Conservation (phyloP, 2,797 vertebrate species). For the Halcyon leucocephala region DNA sequence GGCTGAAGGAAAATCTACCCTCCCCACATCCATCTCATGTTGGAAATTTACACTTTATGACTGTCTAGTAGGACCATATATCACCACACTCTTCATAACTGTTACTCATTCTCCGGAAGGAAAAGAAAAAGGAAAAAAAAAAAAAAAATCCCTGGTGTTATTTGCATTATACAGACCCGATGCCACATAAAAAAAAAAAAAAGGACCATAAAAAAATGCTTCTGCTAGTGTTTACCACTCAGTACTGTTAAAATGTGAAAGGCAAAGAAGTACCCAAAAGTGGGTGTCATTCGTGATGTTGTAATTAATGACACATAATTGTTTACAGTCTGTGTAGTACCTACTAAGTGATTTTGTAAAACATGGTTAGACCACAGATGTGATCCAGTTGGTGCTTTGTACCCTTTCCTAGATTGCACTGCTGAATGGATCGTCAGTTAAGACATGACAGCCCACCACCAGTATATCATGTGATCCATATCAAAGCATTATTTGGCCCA, state of each 20-base stretch:
- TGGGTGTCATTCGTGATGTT: background rate
- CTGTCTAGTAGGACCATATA: constrained; percentile 20
- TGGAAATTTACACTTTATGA: constrained; percentile 56
- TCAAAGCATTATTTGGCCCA: background rate
- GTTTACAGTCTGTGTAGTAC: background rate
- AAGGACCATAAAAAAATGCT: background rate
- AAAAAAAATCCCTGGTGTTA: background rate
- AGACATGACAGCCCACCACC: background rate
- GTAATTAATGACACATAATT: background rate
- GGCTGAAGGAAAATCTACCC: constrained; percentile 39
- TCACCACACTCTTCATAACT: constrained; percentile 40
- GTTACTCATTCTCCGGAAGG: background rate
- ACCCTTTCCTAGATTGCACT: background rate
- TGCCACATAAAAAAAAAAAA: background rate
- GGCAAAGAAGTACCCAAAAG: background rate
- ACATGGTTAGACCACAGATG: background rate
- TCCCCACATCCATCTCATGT: constrained; percentile 1
- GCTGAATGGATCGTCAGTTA: background rate
- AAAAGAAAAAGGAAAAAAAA: too few relatives aligned
- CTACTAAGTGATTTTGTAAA: background rate
- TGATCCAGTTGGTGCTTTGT: background rate
- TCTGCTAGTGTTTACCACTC: background rate
- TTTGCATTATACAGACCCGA: background rate
- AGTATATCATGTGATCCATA: background rate
- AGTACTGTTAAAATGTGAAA: background rate